phyloP scores from a whole-genome alignment of 2,888 invertebrate species.

The Plemyria rubiginata region DNA sequence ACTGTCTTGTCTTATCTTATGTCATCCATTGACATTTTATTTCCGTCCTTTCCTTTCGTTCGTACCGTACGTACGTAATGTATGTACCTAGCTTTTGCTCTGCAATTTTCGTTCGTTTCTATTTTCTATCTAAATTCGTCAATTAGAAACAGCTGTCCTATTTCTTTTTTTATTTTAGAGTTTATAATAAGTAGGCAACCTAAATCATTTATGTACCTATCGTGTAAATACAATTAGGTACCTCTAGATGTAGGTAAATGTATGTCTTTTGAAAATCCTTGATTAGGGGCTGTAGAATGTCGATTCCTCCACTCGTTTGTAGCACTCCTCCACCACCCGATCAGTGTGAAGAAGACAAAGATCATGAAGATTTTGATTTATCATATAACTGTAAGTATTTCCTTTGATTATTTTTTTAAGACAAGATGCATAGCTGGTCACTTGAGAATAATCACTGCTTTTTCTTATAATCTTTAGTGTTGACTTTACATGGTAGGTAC shows the following conservation, averaged over 20 bases:
- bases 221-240: constrained; percentile 10
- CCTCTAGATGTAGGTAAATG: too few relatives aligned
- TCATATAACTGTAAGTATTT: constrained; percentile 70
- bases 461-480: not conserved
- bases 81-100: too few relatives aligned
- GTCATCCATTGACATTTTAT: too few relatives aligned
- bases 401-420: not conserved
- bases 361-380: constrained; percentile 77
- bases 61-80: too few relatives aligned
- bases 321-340: constrained; percentile 88
- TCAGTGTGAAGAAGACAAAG: constrained; percentile 87
- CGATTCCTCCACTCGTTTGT: constrained; percentile 88
- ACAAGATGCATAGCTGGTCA: not conserved
- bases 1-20: too few relatives aligned
- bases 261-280: constrained; percentile 45
- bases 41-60: too few relatives aligned
- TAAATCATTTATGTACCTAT: constrained; percentile 26
- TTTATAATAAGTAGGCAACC: constrained; percentile 36
- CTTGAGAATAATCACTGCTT: not conserved
- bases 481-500: not conserved
- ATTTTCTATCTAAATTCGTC: constrained; percentile 52
- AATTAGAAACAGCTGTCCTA: constrained; percentile 77
- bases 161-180: constrained; percentile 37
- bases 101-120: too few relatives aligned
- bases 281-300: constrained; percentile 72